Evolutionary conservation across 2,113 vertebrate genomes (phyloP).

Genomic region (zebrafish (Danio rerio)): DNA sequence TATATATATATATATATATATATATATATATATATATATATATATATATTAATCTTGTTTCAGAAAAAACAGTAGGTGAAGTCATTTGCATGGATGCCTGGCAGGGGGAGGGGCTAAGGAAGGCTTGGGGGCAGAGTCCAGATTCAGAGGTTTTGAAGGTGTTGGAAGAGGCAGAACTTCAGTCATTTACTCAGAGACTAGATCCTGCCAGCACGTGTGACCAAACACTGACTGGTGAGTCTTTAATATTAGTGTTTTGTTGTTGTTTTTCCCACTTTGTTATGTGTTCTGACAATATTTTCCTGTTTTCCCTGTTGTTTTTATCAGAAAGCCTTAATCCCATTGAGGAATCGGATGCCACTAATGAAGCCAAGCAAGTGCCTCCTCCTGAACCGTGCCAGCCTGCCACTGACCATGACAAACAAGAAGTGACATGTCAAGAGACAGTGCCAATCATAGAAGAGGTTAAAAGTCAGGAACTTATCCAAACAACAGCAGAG

Average conservation of each 20-base stretch:
- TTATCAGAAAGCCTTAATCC: constrained; percentile 61
- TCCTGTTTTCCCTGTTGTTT: neutral
- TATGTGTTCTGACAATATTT: neutral
- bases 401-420: constrained; percentile 23
- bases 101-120: constrained; percentile 80
- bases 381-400: constrained; percentile 23
- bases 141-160: constrained; percentile 83
- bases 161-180: constrained; percentile 87
- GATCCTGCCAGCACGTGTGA: constrained; percentile 66
- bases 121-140: constrained; percentile 84
- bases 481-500: neutral
- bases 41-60: neutral
- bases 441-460: constrained; percentile 3
- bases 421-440: constrained; percentile 59
- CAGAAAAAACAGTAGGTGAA: constrained; percentile 83
- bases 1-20: no score
- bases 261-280: neutral
- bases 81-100: constrained; percentile 80
- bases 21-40: no score
- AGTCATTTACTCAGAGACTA: constrained; percentile 83
- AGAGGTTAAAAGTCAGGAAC: constrained; percentile 51
- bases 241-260: neutral
- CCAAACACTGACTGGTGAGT: constrained; percentile 47
- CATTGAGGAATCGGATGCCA: constrained; percentile 36
- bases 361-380: constrained; percentile 33